Percentiles rank a stretch among this genome's conserved stretches.
Evolutionary conservation across 2,113 vertebrate species (phyloP).

Genomic region (Zosterops hypoxanthus): DNA sequence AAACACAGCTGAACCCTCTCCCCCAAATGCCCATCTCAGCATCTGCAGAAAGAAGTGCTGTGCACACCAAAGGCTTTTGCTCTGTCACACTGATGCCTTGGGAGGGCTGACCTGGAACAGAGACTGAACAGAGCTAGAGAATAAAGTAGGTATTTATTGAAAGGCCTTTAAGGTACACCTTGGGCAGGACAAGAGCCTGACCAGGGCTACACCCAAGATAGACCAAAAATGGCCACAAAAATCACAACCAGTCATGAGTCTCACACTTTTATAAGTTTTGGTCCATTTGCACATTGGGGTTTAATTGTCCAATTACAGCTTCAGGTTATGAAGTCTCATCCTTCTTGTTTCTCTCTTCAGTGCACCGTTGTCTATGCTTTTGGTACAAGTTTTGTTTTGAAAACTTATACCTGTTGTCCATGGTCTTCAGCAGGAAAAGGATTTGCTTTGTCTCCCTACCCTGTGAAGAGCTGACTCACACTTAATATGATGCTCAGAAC

Average conservation of each 20-base stretch:
- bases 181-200: neutral
- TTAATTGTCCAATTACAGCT: neutral
- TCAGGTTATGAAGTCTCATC: neutral
- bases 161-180: neutral
- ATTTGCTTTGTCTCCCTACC: neutral
- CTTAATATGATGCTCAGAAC: neutral
- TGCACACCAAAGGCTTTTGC: neutral
- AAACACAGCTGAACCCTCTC: neutral
- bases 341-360: neutral
- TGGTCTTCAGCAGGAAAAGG: neutral
- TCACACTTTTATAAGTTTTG: neutral
- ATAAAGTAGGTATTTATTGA: neutral
- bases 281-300: neutral
- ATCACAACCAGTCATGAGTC: accelerated
- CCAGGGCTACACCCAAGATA: neutral
- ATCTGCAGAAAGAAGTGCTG: neutral
- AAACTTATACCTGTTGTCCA: neutral
- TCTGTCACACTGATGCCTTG: neutral
- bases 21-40: neutral
- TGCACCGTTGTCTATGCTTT: neutral
- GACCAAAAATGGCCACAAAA: neutral
- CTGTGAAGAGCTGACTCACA: neutral
- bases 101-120: neutral
- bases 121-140: neutral
- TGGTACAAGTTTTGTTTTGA: neutral